Percentiles rank a stretch among this genome's conserved stretches.
These are phyloP conservation scores for Palythoa caribaeorum DNA, from an alignment of 92 coral and sea anemone species.

Conservation along the genomic window DNA sequence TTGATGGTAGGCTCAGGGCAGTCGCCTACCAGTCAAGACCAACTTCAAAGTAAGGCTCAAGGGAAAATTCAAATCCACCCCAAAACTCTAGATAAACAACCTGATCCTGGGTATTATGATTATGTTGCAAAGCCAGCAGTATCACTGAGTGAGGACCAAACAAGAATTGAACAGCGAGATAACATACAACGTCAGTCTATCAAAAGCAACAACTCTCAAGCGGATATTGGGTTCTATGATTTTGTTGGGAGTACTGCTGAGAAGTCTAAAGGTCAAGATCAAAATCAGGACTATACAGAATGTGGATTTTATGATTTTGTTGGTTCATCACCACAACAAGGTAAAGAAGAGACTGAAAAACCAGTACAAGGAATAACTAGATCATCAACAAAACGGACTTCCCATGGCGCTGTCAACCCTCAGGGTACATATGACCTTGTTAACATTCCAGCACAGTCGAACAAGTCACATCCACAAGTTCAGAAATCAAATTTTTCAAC, in stretches of 20 bases:
- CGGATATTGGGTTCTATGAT: constrained; percentile 13
- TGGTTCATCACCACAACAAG: constrained; percentile 20
- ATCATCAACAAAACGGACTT: constrained; percentile 9
- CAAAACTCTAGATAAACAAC: not conserved
- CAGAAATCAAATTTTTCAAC: not conserved
- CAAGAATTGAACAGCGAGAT: not conserved
- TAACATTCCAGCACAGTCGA: constrained; percentile 11
- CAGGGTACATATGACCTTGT: constrained; percentile 44
- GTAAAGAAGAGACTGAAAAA: constrained; percentile 5
- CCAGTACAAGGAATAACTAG: not conserved
- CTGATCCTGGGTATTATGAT: constrained; percentile 15
- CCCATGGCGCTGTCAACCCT: not conserved
- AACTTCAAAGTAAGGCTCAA: not conserved
- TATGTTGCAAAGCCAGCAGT: constrained; percentile 21
- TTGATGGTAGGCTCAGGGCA: not conserved
- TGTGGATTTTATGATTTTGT: constrained; percentile 45
- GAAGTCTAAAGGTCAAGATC: constrained; percentile 1
- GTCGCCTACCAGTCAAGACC: not conserved
- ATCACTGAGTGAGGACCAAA: not conserved
- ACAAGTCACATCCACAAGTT: not conserved
- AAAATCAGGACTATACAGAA: not conserved
- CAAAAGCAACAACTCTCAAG: not conserved
- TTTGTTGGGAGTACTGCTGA: constrained; percentile 18
- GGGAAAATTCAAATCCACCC: not conserved
- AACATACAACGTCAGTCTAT: not conserved